Evolutionary conservation across 2,888 invertebrate species (phyloP), one percentile per base, ranked within the genome.

Genomic region (Dryobota labecula): DNA sequence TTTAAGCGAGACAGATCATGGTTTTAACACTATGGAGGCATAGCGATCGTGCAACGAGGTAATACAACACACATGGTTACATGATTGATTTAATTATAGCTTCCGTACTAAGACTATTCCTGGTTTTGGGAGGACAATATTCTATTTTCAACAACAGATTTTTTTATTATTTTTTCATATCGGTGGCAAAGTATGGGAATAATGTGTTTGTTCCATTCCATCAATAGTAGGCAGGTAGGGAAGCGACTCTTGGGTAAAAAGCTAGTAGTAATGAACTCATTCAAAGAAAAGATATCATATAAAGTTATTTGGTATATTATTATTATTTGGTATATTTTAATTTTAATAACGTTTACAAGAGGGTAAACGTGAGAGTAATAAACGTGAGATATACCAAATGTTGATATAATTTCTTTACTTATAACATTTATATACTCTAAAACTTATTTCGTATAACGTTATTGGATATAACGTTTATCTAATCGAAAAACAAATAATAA

Each of bases 1-100:
- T 68, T 20, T 54, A 36, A n/a, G 27, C 54, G 63, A 51, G 63
- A 54, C 49, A 11, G 51, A 73, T 43, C 51, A 56, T 73, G 43
- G 53, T 41, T 60, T 63, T 36, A n/a, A 43, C 20, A 24, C 20
- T 43, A 38, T 51, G 33, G 33, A 63, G 20, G 64, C 33, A 30
- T 54, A 3, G n/a, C n/a, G 11, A 24, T 41, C 36, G 30, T 51
- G 45, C 18, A 2, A 24, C 9, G 8, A 45, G 15, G 27, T 5
- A 43, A 70, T 45, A 33, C 24, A 24, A 41, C 38, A 54, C 43
- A 33, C 7, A 7, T 62, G 24, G 45, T 20, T 53, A 45, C 6
- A 18, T 65, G 33, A 47, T 36, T 54, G 15, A 9, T 64, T 43
- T 2, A 33, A 51, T 43, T 57, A 45, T 36, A 18, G n/a, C 47